Evolutionary conservation across 2,888 invertebrate species (phyloP).

Genomic region (Bellardia bayeri): DNA sequence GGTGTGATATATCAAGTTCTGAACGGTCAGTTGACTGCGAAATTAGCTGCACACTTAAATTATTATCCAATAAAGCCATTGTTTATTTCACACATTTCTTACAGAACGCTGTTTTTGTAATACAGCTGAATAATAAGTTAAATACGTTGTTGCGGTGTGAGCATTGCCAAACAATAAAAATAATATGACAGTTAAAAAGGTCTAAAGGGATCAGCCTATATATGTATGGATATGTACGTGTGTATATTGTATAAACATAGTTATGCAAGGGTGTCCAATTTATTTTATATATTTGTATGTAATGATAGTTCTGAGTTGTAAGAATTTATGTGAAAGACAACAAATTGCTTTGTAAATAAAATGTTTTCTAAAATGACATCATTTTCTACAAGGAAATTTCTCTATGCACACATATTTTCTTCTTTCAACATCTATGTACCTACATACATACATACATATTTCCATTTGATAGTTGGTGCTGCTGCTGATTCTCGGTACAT

Average conservation of each 20-base stretch:
- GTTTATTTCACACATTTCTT: too few relatives aligned
- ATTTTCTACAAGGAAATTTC: constrained; percentile 40
- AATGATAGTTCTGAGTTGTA: constrained; percentile 11
- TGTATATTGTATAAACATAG: neutral
- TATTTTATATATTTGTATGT: constrained; percentile 11
- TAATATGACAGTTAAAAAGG: too few relatives aligned
- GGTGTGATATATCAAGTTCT: too few relatives aligned
- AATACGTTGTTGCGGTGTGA: too few relatives aligned
- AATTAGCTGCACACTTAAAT: too few relatives aligned
- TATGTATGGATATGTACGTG: neutral
- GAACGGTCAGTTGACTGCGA: too few relatives aligned
- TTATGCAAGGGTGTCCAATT: constrained; percentile 24
- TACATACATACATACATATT: too few relatives aligned
- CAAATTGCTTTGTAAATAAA: constrained; percentile 67
- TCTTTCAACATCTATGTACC: neutral
- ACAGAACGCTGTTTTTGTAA: too few relatives aligned
- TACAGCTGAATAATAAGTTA: too few relatives aligned
- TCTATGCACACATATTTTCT: constrained; percentile 11
- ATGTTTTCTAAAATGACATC: constrained; percentile 58
- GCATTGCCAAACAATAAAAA: too few relatives aligned
- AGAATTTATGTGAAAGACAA: constrained; percentile 41
- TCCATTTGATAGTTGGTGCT: neutral
- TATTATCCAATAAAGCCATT: too few relatives aligned
- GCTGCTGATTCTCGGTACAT: neutral
- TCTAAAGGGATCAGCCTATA: too few relatives aligned